Evolutionary conservation across 1,140 invertebrate species (phyloP), one percentile per base, ranked within the genome.

Genomic region (Callitettix versicolor): DNA sequence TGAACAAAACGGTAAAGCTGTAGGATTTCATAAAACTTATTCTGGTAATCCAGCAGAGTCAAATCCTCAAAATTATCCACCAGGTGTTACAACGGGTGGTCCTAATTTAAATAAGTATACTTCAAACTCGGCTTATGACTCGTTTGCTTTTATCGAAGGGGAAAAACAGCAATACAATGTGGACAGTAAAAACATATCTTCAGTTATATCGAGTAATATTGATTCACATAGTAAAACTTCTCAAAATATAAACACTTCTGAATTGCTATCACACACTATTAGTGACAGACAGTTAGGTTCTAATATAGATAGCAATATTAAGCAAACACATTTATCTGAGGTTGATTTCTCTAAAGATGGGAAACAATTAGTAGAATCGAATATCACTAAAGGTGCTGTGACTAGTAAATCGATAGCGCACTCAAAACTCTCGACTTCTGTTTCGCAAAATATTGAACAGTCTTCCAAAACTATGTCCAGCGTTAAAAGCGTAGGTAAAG

Each of bases 81-180:
- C 41, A 22, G 33, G n/a, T 21, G 54, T 55, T 36, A 55, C 38
- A 40, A 55, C 47, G 54, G 44, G 48, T 38, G 54, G 54, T 1
- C 33, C 43, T 15, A 55, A 55, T 40, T 22, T 55, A 2, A 26
- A 48, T 21, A 48, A 49, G 40, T 15, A 20, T n/a, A 20, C 44
- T n/a, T 20, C 30, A 40, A 55, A 33, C 20, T 14, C 7, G 14
- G 34, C 34, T 18, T 26, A 34, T 7, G 48, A 36, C 3, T 51
- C 48, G 2, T 30, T 34, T 38, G 14, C 15, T 26, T 51, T 51
- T 38, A 51, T 51, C 18, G 48, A 30, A 12, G 36, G 34, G 26
- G 48, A 51, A 26, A 51, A 34, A 51, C 30, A 34, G 7, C 48
- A 51, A 18, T 9, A 38, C 14, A 30, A 30, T 30, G 26, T 30